Conservation (phyloP, 2,113 vertebrate genomes). For the Mustela nigripes region DNA sequence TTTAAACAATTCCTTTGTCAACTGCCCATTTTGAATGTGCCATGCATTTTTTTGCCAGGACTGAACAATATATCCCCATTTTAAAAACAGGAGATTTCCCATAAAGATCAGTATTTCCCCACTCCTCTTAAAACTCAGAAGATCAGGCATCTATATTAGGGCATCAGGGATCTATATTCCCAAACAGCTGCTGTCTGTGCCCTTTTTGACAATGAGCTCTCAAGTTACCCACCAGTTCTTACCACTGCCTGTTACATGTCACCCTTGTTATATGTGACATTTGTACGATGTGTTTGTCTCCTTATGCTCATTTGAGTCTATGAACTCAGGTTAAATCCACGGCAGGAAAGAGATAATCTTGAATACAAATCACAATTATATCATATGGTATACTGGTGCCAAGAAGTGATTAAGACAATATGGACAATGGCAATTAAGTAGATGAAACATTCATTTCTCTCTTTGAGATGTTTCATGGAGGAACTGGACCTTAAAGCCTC, state of each 20-base stretch:
- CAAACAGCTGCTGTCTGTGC: not conserved
- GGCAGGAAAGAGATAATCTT: not conserved
- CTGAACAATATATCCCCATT: not conserved
- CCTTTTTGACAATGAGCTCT: not conserved
- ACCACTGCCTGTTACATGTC: not conserved
- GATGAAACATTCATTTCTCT: not conserved
- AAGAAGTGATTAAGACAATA: constrained; percentile 38
- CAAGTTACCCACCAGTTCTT: not conserved
- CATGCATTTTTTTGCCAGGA: not conserved
- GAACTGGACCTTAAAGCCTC: not conserved
- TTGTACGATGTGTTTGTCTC: not conserved
- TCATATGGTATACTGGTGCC: not conserved
- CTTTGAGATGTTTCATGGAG: constrained; percentile 18
- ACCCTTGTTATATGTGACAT: not conserved
- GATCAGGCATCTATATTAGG: not conserved
- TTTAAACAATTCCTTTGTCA: constrained; percentile 3
- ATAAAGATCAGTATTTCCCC: not conserved
- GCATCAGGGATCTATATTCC: not conserved
- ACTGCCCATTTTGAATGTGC: not conserved
- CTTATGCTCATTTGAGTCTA: not conserved
- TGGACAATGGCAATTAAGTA: constrained; percentile 22
- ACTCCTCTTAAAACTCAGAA: not conserved
- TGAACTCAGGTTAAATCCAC: constrained; percentile 24
- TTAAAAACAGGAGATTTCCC: not conserved
- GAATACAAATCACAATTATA: constrained; percentile 45